A percentile compares a stretch with the other conserved stretches of the same genome.
Conservation (phyloP, 2,888 invertebrate species). For the Aporophyla lueneburgensis region DNA sequence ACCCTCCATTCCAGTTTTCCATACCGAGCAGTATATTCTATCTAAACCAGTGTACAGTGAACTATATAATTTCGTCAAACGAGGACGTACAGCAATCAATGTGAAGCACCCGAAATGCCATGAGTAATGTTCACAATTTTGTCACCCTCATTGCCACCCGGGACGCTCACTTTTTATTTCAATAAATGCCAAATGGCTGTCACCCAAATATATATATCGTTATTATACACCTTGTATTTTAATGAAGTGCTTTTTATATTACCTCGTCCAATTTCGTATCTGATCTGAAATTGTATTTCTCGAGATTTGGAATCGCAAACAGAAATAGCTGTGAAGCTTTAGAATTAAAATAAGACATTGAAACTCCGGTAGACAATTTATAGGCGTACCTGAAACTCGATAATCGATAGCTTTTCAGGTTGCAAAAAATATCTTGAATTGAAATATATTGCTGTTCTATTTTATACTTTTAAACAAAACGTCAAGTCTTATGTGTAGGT, state of each 20-base stretch:
- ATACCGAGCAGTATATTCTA: slow-evolving; percentile 12
- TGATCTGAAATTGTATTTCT: slow-evolving; percentile 24
- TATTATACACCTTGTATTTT: slow-evolving; percentile 59
- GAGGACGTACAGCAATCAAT: slow-evolving; percentile 69
- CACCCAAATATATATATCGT: slow-evolving; percentile 60
- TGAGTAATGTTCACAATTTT: slow-evolving; percentile 78
- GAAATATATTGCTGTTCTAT: not conserved
- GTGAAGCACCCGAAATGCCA: slow-evolving; percentile 68
- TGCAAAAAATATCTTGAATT: slow-evolving; percentile 3
- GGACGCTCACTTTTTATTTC: slow-evolving; percentile 72
- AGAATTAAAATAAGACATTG: slow-evolving; percentile 5
- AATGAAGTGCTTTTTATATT: slow-evolving; percentile 60
- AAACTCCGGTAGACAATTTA: not conserved
- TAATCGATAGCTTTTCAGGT: not conserved
- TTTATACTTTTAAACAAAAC: not conserved
- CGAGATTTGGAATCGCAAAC: slow-evolving; percentile 14
- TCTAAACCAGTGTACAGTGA: slow-evolving; percentile 31
- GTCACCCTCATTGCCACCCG: slow-evolving; percentile 71
- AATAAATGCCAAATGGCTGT: slow-evolving; percentile 68
- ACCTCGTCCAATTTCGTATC: slow-evolving; percentile 38
- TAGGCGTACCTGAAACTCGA: not conserved
- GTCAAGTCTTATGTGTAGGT: not conserved
- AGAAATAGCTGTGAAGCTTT: not conserved
- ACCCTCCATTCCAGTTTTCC: not conserved
- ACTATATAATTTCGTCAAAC: slow-evolving; percentile 60